Conservation (phyloP, 2,797 vertebrate species). For the Danionella dracula region DNA sequence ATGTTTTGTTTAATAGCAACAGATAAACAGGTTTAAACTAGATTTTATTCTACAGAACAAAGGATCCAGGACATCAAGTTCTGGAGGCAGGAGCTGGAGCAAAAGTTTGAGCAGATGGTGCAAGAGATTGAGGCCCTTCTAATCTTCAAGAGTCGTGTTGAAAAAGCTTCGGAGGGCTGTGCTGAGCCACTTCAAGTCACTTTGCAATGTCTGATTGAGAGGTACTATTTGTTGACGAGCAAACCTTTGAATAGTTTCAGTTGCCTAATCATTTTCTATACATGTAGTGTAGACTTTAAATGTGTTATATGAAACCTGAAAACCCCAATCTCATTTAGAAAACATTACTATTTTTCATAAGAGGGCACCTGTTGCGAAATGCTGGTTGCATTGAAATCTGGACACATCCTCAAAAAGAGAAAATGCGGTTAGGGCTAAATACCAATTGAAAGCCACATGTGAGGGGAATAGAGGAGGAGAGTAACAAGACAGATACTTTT, state of each 20-base stretch:
- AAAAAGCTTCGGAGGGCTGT: slow-evolving; percentile 74
- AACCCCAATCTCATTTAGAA: no score
- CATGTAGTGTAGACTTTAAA: not conserved
- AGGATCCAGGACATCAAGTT: slow-evolving; percentile 79
- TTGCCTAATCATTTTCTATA: not conserved
- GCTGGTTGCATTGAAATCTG: no score
- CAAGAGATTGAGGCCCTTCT: slow-evolving; percentile 72
- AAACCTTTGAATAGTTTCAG: not conserved
- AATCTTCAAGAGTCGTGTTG: slow-evolving; percentile 66
- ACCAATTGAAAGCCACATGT: no score
- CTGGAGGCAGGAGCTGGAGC: slow-evolving; percentile 81
- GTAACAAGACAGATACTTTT: no score
- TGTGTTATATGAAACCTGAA: no score
- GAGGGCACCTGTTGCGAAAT: no score
- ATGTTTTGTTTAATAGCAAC: no score
- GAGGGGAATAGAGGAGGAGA: no score
- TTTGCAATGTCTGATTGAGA: slow-evolving; percentile 75
- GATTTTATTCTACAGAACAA: slow-evolving; percentile 70
- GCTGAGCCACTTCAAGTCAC: slow-evolving; percentile 70
- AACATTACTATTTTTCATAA: no score
- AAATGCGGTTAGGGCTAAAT: no score
- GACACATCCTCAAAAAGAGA: no score
- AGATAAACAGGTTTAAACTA: no score
- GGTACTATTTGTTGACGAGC: slow-evolving; percentile 57
- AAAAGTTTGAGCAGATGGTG: slow-evolving; percentile 76